These are phyloP conservation scores for Delphinapterus leucas DNA, from an alignment of 2,113 vertebrate species.

Conservation along the genomic window DNA sequence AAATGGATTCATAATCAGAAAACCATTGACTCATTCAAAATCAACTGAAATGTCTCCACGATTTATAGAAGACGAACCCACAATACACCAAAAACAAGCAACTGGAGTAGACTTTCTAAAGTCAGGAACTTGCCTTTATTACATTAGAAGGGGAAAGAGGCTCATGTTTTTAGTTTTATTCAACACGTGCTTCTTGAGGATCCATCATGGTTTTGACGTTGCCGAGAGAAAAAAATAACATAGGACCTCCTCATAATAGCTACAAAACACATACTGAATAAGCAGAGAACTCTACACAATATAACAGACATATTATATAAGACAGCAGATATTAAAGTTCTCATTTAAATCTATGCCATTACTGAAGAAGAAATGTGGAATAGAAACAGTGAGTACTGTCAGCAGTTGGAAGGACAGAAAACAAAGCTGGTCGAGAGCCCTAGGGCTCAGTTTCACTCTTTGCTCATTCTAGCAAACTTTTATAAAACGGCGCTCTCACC, in stretches of 20 bases:
- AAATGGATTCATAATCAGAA: slow-evolving; percentile 26
- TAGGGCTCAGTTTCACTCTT: background rate
- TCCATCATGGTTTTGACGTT: background rate
- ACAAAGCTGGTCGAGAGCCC: background rate
- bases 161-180: background rate
- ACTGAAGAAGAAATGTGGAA: background rate
- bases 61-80: background rate
- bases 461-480: background rate
- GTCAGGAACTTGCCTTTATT: background rate
- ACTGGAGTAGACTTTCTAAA: background rate
- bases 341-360: background rate
- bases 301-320: background rate
- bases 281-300: background rate
- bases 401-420: background rate
- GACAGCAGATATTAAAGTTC: background rate
- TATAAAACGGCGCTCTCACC: background rate
- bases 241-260: background rate
- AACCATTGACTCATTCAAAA: background rate
- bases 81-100: background rate
- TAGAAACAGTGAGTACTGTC: background rate
- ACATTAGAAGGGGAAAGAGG: background rate
- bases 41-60: background rate
- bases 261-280: background rate
- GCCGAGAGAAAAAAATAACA: background rate
- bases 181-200: background rate